phyloP scores from a whole-genome alignment of 2,888 invertebrate species.

The Pseudococcus jackbeardsleyi region DNA sequence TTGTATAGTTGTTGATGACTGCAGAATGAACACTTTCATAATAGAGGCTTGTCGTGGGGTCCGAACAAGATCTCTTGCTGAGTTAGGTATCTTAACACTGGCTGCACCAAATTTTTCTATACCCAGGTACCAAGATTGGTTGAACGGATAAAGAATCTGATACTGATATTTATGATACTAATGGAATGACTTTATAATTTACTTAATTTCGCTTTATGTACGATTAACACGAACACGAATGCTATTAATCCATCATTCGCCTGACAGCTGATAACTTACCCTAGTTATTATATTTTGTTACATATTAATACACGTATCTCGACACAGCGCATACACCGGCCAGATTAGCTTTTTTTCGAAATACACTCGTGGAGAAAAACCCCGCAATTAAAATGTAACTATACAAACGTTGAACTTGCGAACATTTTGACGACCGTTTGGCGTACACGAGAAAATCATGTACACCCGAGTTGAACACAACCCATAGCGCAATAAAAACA shows the following conservation, averaged over 20 bases:
- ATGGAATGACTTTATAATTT: conserved; percentile 62
- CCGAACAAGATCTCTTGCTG: conserved; percentile 60
- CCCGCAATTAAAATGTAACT: conserved; percentile 24
- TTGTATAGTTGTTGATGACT: conserved; percentile 63
- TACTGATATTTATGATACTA: conserved; percentile 61
- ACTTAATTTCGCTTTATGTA: conserved; percentile 63
- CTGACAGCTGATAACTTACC: conserved; percentile 59
- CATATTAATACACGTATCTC: conserved; percentile 45
- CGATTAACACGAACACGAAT: conserved; percentile 61
- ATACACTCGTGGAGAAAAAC: neutral
- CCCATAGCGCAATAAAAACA: conserved; percentile 2
- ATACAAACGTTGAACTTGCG: conserved; percentile 26
- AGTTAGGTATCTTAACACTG: conserved; percentile 56
- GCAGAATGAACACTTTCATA: conserved; percentile 63
- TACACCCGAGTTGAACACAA: neutral
- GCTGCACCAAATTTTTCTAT: conserved; percentile 35
- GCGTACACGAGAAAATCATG: conserved; percentile 18
- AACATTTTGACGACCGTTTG: conserved; percentile 9
- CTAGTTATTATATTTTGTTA: conserved; percentile 40
- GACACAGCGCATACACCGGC: neutral
- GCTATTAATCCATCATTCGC: conserved; percentile 61
- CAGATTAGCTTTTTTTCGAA: conserved; percentile 9
- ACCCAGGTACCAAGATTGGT: neutral
- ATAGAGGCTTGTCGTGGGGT: conserved; percentile 60
- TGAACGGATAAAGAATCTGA: conserved; percentile 40